A percentile compares a stretch with the other conserved stretches of the same genome.
Evolutionary conservation across 2,888 invertebrate genomes (phyloP).

Genomic region (Pammene aurita): DNA sequence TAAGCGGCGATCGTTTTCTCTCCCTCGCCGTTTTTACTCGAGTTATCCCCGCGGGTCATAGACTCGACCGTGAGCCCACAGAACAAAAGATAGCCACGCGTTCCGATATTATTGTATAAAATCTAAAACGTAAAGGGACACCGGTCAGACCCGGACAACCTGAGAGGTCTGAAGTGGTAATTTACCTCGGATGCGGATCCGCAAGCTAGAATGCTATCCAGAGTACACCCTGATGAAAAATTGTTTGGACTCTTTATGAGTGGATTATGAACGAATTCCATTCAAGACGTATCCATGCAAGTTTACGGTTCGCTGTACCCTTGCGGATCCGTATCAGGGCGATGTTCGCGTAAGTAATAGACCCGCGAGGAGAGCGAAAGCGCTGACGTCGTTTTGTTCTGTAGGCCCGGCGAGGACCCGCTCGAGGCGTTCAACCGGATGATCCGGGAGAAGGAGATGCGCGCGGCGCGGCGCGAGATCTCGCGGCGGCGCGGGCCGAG

Average conservation of each 20-base stretch:
- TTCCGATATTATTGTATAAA: background rate
- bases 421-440: conserved; percentile 94
- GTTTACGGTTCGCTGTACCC: no score
- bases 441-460: conserved; percentile 92
- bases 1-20: background rate
- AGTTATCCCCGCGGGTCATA: conserved; percentile 12
- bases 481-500: conserved; percentile 81
- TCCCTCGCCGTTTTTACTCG: background rate
- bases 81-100: conserved; percentile 16
- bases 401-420: conserved; percentile 91
- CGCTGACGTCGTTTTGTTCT: conserved; percentile 40
- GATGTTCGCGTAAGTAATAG: no score
- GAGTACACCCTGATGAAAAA: no score
- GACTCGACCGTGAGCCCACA: conserved; percentile 29
- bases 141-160: background rate
- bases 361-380: conserved; percentile 4
- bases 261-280: no score
- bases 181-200: no score
- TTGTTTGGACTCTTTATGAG: no score
- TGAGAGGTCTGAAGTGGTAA: background rate
- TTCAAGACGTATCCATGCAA: no score
- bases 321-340: no score
- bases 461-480: conserved; percentile 85
- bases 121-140: background rate
- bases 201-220: no score